These are phyloP conservation scores for Orientallactaga bullata DNA, from an alignment of 2,113 vertebrate species.

Conservation along the genomic window DNA sequence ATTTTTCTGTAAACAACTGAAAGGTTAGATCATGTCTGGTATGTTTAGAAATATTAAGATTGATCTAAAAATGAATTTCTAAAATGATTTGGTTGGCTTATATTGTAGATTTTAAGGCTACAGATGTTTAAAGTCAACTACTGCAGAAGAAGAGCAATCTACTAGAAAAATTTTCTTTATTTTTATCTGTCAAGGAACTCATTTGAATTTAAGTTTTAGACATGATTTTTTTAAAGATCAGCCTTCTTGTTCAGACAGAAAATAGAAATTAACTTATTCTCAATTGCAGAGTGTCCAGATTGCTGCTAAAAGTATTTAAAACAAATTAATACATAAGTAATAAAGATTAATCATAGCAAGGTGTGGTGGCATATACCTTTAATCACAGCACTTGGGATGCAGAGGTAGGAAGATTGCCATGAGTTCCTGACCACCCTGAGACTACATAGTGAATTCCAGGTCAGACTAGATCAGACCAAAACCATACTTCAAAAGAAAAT, in stretches of 20 bases:
- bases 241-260: slow-evolving; percentile 40
- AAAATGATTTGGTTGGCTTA: slow-evolving; percentile 43
- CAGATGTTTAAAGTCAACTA: slow-evolving; percentile 56
- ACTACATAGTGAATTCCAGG: no score
- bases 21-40: slow-evolving; percentile 47
- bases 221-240: not conserved
- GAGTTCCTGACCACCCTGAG: no score
- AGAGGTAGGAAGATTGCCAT: no score
- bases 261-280: slow-evolving; percentile 60
- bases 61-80: slow-evolving; percentile 42
- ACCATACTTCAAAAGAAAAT: no score
- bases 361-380: no score
- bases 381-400: no score
- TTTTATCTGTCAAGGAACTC: slow-evolving; percentile 13
- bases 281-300: slow-evolving; percentile 52
- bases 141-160: slow-evolving; percentile 32
- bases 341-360: no score
- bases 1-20: slow-evolving; percentile 67
- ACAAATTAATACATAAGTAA: slow-evolving; percentile 61
- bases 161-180: slow-evolving; percentile 43
- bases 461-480: no score
- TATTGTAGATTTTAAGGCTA: slow-evolving; percentile 26
- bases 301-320: no score
- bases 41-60: slow-evolving; percentile 57
- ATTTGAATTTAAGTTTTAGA: slow-evolving; percentile 55